Percentiles rank a stretch among this genome's conserved stretches.
Evolutionary conservation across 2,113 vertebrate species (phyloP).

Genomic region (Phyllostomus discolor): DNA sequence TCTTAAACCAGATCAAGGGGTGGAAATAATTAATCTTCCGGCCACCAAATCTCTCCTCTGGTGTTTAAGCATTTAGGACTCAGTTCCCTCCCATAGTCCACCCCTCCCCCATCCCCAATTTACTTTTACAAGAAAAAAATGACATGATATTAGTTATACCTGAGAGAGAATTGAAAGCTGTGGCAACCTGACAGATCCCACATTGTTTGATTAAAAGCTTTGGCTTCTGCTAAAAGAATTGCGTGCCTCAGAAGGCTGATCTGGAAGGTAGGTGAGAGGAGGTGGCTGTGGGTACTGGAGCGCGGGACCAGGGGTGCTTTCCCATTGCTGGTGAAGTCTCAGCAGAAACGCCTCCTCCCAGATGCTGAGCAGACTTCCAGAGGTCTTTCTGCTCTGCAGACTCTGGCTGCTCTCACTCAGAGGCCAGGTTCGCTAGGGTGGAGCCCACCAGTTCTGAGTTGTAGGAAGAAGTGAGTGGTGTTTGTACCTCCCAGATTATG

Average conservation of each 20-base stretch:
- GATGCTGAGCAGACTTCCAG: neutral
- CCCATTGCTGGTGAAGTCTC: neutral
- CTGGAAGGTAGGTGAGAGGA: neutral
- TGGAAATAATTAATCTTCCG: neutral
- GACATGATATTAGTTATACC: neutral
- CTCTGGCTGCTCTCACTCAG: neutral
- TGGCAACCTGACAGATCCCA: neutral
- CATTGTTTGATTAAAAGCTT: constrained; percentile 43
- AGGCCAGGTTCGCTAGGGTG: neutral
- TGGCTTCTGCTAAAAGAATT: constrained; percentile 25
- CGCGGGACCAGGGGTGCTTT: neutral
- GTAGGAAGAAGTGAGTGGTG: neutral
- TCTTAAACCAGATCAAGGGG: neutral
- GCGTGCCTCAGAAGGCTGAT: neutral
- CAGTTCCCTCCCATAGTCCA: neutral
- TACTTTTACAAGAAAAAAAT: constrained; percentile 15
- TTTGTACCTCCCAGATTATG: neutral
- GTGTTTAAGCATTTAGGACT: neutral
- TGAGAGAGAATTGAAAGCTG: neutral
- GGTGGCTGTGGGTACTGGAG: neutral
- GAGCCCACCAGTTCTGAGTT: neutral
- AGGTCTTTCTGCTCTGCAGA: neutral
- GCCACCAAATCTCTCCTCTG: neutral
- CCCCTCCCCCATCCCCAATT: neutral
- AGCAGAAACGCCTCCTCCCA: neutral